Conservation (phyloP, 2,113 vertebrate genomes). For the Chaetura pelagica region DNA sequence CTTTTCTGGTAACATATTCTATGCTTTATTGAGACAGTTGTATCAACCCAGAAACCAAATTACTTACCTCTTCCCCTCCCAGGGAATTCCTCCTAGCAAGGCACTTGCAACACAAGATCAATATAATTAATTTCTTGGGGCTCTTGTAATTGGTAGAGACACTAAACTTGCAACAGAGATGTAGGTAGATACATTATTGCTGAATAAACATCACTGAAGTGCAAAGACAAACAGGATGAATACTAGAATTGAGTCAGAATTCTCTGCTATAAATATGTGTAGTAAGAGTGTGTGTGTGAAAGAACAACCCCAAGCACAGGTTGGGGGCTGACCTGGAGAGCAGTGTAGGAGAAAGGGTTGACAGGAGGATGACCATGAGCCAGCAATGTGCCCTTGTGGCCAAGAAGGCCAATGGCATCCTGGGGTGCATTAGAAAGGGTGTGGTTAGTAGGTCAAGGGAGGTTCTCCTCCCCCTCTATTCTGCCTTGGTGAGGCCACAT, state of each 20-base stretch:
- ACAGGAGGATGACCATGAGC: too few relatives aligned
- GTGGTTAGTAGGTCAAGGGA: too few relatives aligned
- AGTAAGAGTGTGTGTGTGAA: not conserved
- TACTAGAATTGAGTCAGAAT: slow-evolving; percentile 12
- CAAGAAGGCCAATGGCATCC: too few relatives aligned
- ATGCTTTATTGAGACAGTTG: not conserved
- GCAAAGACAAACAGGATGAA: slow-evolving; percentile 18
- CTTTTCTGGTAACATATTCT: not conserved
- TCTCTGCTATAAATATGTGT: not conserved
- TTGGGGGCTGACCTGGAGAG: too few relatives aligned
- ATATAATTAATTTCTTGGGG: not conserved
- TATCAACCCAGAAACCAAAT: not conserved
- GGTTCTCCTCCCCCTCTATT: too few relatives aligned
- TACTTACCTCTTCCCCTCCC: not conserved
- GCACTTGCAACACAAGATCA: not conserved
- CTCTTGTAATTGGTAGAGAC: not conserved
- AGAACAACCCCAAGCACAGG: too few relatives aligned
- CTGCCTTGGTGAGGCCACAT: too few relatives aligned
- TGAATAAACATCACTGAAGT: slow-evolving; percentile 28
- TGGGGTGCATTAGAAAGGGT: too few relatives aligned
- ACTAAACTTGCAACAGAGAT: not conserved
- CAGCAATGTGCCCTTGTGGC: too few relatives aligned
- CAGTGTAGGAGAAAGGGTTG: too few relatives aligned
- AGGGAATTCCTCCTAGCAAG: not conserved
- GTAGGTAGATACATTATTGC: not conserved